Conservation (phyloP, 2,888 invertebrate species). For the Junonia oenone region DNA sequence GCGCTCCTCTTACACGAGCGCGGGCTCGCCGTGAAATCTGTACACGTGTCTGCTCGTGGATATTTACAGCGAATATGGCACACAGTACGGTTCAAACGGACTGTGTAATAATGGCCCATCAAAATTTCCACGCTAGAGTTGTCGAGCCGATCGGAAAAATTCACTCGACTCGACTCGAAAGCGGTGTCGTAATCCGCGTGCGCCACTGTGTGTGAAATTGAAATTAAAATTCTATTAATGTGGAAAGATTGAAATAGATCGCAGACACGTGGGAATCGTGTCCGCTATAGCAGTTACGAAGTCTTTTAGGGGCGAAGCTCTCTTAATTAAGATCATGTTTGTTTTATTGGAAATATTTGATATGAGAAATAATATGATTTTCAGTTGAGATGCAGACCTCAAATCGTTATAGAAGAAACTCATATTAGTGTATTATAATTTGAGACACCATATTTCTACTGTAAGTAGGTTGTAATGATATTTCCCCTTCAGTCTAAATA, state of each 20-base stretch:
- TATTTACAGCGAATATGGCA: slow-evolving; percentile 43
- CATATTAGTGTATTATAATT: too few relatives aligned
- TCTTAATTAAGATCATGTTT: slow-evolving; percentile 25
- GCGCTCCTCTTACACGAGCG: slow-evolving; percentile 10
- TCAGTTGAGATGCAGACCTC: too few relatives aligned
- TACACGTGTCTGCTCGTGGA: slow-evolving; percentile 15
- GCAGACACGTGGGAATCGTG: slow-evolving; percentile 28
- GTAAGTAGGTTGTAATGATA: too few relatives aligned
- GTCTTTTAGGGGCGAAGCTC: slow-evolving; percentile 16
- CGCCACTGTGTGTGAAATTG: slow-evolving; percentile 68
- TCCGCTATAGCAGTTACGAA: slow-evolving; percentile 25
- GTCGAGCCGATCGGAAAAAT: slow-evolving; percentile 62
- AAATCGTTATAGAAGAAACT: too few relatives aligned
- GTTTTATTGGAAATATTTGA: slow-evolving; percentile 16
- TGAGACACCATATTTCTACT: too few relatives aligned
- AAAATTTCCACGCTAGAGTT: slow-evolving; percentile 67
- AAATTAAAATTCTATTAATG: slow-evolving; percentile 74
- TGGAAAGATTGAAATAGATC: slow-evolving; percentile 53
- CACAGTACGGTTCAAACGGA: slow-evolving; percentile 70
- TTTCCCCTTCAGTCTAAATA: too few relatives aligned
- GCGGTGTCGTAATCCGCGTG: slow-evolving; percentile 57
- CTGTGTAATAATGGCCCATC: slow-evolving; percentile 71
- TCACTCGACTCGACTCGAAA: slow-evolving; percentile 47
- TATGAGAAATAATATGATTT: background rate
- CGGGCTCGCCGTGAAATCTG: slow-evolving; percentile 10